phyloP scores from a whole-genome alignment of 2,888 invertebrate genomes.

The Xestia xanthographa region DNA sequence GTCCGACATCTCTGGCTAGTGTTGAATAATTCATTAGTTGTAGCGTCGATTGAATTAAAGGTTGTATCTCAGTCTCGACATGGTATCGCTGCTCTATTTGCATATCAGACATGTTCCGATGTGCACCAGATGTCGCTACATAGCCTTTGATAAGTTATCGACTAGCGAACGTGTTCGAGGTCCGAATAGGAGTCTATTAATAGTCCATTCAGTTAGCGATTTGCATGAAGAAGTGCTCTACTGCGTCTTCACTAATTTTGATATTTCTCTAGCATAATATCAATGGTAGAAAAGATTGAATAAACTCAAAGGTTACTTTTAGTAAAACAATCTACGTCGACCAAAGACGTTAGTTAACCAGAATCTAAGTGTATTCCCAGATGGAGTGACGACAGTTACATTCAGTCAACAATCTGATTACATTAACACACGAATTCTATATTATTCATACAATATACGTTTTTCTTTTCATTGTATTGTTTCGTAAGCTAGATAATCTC shows the following conservation, averaged over 20 bases:
- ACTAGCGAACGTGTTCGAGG: constrained; percentile 24
- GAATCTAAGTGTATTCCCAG: constrained; percentile 20
- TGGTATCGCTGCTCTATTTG: constrained; percentile 80
- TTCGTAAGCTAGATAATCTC: too few species aligned
- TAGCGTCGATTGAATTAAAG: constrained; percentile 80
- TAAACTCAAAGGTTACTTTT: background rate
- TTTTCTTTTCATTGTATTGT: too few species aligned
- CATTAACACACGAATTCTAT: constrained; percentile 63
- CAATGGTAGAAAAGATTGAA: background rate
- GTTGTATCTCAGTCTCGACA: constrained; percentile 76
- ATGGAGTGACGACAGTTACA: constrained; percentile 29
- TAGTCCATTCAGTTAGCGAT: constrained; percentile 18
- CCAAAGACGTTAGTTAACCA: constrained; percentile 4
- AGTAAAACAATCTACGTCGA: background rate
- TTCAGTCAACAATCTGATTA: constrained; percentile 64
- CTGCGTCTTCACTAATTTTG: background rate
- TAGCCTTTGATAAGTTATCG: constrained; percentile 49
- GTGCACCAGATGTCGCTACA: constrained; percentile 62
- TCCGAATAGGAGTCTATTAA: constrained; percentile 41
- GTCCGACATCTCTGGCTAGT: constrained; percentile 66
- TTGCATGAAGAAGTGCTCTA: background rate
- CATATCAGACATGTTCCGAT: constrained; percentile 80
- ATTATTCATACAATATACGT: constrained; percentile 46
- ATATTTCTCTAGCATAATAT: background rate
- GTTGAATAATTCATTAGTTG: constrained; percentile 85